Base-by-base conservation (phyloP, 2,797 vertebrate genomes). In the Melanotaenia parkinsoni region DNA sequence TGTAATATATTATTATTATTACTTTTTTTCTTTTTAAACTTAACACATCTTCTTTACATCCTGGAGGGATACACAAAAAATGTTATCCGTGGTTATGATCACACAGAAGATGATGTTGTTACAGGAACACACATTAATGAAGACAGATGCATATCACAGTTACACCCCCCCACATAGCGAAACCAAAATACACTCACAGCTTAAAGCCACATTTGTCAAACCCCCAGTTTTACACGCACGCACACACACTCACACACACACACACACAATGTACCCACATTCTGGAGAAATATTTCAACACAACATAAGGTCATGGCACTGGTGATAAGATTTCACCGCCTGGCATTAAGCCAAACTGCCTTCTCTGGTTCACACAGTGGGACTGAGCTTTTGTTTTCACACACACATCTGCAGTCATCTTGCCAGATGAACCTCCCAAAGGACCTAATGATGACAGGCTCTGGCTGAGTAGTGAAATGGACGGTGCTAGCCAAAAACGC, bases 221-320 rank as follows among this genome's bases (percentile, higher is more conserved):
- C 7, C n/a, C 32, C 5, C 0, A 2, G 20, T 63, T 45, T 18
- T 56, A 6, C 18, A 40, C 11, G 2, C 37, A 38, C 30, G 40
- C 16, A 59, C 1, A 28, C 8, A 45, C 24, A 6, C 33, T 14
- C 37, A 45, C 24, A 6, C 37, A 38, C 59, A 61, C 37, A 59
- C 74, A 62, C 63, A 63, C 59, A 65, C 43, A 50, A 47, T 3
- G 54, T 24, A 69, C 64, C 35, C 53, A 71, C 75, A 28, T 18
- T 54, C 50, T 67, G 67, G 73, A 76, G 81, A 74, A 70, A 81
- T 56, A 76, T 86, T 85, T 86, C 77, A 79, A 71, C 77, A 78
- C 76, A 76, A 61, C 84, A 67, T 18, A 40, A 79, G 84, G 87
- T 87, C 87, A 82, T 18, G 68, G 72, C 70, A 68, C 56, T 5